phyloP scores from a whole-genome alignment of 2,888 invertebrate genomes.

The Gymnosoma rotundatum region DNA sequence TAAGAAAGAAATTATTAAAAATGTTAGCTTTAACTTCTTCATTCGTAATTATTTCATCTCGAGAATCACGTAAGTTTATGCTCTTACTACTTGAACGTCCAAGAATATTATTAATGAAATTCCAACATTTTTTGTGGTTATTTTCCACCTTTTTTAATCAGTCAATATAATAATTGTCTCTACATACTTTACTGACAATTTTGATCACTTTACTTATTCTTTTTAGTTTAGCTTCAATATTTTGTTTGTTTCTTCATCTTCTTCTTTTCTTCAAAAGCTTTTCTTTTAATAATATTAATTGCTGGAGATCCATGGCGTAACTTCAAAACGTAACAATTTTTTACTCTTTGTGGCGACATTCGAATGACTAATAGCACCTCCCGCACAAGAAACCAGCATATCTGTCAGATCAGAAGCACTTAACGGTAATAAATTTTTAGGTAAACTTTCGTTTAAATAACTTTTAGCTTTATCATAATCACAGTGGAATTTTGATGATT shows the following conservation, averaged over 20 bases:
- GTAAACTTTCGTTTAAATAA: not conserved
- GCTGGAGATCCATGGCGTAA: not conserved
- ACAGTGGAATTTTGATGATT: not conserved
- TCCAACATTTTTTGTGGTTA: slow-evolving; percentile 1
- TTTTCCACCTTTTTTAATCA: not conserved
- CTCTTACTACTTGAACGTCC: not conserved
- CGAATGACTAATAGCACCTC: not conserved
- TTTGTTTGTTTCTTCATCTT: not conserved
- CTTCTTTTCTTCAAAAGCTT: not conserved
- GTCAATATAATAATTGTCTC: slow-evolving; percentile 3
- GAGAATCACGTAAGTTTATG: not conserved
- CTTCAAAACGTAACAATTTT: not conserved
- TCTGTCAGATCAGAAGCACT: not conserved
- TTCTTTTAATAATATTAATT: slow-evolving; percentile 1
- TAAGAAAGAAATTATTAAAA: slow-evolving; percentile 22
- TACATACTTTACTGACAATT: not conserved
- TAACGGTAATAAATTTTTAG: not conserved
- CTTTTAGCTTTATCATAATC: slow-evolving; percentile 20
- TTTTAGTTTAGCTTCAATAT: not conserved
- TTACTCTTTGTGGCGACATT: not conserved
- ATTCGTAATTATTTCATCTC: not conserved
- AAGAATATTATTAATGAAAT: not conserved
- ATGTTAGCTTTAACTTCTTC: not conserved
- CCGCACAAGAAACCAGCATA: not conserved
- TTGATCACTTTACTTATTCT: not conserved